Percentiles rank a stretch among this genome's conserved stretches.
These are phyloP conservation scores for Ptyas mucosa DNA, from an alignment of 2,113 vertebrate genomes.

Conservation along the genomic window DNA sequence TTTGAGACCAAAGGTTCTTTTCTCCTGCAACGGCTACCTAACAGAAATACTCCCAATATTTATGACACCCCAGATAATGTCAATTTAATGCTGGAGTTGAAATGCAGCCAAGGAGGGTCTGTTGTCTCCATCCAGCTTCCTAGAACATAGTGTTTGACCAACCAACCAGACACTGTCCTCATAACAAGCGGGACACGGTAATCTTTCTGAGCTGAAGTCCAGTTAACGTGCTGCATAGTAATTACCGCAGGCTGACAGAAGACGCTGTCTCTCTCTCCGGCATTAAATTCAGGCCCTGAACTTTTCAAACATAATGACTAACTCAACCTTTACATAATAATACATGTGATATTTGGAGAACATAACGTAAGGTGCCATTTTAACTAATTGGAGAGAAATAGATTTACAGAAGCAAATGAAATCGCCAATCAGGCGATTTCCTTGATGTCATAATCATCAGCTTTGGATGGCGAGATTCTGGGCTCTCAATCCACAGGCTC, in stretches of 20 bases:
- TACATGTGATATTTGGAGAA: conserved; percentile 66
- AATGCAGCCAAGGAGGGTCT: not conserved
- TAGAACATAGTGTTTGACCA: conserved; percentile 13
- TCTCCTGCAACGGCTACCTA: not conserved
- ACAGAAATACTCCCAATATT: not conserved
- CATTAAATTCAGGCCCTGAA: conserved; percentile 63
- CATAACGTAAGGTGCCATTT: conserved; percentile 62
- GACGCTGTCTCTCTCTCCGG: conserved; percentile 50
- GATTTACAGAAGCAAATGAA: conserved; percentile 59
- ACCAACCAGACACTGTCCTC: not conserved
- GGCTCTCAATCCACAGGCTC: conserved; percentile 53
- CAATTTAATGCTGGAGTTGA: not conserved
- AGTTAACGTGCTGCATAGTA: conserved; percentile 22
- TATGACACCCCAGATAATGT: not conserved
- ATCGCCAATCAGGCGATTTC: conserved; percentile 51
- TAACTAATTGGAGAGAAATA: conserved; percentile 71
- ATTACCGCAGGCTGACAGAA: conserved; percentile 46
- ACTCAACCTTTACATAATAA: conserved; percentile 68
- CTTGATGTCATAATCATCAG: conserved; percentile 60
- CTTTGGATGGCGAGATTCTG: conserved; percentile 47
- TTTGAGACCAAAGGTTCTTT: not conserved
- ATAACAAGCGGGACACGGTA: conserved; percentile 3
- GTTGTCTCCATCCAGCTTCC: not conserved
- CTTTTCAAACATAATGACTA: conserved; percentile 65
- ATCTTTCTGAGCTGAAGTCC: conserved; percentile 24